A percentile compares a stretch with the other conserved stretches of the same genome.
These are phyloP conservation scores for Enteromius radiatus DNA, from an alignment of 2,797 vertebrate species.

Conservation along the genomic window DNA sequence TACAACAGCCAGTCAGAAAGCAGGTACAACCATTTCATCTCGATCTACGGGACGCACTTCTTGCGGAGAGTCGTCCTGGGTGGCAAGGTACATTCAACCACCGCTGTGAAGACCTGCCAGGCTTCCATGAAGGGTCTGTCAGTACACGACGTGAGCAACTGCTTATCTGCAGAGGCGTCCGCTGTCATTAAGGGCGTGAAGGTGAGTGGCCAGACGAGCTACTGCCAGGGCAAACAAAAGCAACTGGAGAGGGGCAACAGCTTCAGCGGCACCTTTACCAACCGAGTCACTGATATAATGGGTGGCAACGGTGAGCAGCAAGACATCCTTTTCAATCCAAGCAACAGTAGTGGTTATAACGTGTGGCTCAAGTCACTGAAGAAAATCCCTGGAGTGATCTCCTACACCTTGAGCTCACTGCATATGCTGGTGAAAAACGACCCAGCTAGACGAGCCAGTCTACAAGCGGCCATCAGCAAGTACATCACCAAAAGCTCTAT, in stretches of 20 bases:
- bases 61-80: slow-evolving; percentile 71
- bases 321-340: slow-evolving; percentile 70
- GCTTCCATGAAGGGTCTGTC: slow-evolving; percentile 65
- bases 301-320: slow-evolving; percentile 50
- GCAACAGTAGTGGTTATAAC: slow-evolving; percentile 45
- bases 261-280: slow-evolving; percentile 72
- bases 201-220: neutral
- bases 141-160: slow-evolving; percentile 65
- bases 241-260: slow-evolving; percentile 59
- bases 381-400: slow-evolving; percentile 68
- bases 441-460: slow-evolving; percentile 8
- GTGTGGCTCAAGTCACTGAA: slow-evolving; percentile 70
- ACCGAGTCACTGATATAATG: slow-evolving; percentile 64
- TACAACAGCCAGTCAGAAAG: slow-evolving; percentile 52
- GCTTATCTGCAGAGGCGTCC: slow-evolving; percentile 68
- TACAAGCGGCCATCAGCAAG: slow-evolving; percentile 55
- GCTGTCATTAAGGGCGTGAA: neutral
- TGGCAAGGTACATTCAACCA: slow-evolving; percentile 68
- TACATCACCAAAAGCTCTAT: slow-evolving; percentile 53
- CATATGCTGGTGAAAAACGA: slow-evolving; percentile 59
- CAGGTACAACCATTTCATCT: slow-evolving; percentile 68
- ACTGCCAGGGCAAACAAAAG: slow-evolving; percentile 61
- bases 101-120: slow-evolving; percentile 75
- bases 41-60: slow-evolving; percentile 78
- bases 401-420: slow-evolving; percentile 68